Percentiles rank a stretch among this genome's conserved stretches.
Conservation (phyloP, 2,888 invertebrate genomes). For the Cenopis cana region DNA sequence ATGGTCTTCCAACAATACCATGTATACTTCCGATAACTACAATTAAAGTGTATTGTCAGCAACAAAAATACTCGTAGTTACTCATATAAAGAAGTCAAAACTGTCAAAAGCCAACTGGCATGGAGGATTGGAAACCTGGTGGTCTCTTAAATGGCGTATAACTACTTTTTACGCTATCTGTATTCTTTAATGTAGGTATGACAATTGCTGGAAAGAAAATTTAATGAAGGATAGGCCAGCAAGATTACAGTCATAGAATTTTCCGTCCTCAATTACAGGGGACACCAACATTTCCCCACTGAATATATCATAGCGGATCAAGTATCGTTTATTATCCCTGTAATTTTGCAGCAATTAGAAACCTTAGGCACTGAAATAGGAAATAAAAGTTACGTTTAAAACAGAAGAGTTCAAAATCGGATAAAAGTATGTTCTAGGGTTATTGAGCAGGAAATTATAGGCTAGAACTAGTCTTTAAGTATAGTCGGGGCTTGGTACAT, state of each 20-base stretch:
- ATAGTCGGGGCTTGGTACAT: not conserved
- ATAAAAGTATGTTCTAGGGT: not conserved
- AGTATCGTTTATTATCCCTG: conserved; percentile 51
- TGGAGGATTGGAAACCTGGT: too few relatives aligned
- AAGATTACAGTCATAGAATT: conserved; percentile 14
- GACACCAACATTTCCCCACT: conserved; percentile 44
- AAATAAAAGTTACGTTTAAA: not conserved
- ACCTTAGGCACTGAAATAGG: conserved; percentile 47
- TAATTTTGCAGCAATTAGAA: conserved; percentile 51
- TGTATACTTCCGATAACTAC: too few relatives aligned
- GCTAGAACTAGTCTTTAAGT: conserved; percentile 26
- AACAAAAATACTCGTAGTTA: too few relatives aligned
- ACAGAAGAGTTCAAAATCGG: conserved; percentile 7
- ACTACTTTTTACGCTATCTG: too few relatives aligned
- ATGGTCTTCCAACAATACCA: too few relatives aligned
- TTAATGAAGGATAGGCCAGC: not conserved
- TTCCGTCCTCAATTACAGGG: conserved; percentile 36
- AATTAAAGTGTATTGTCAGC: too few relatives aligned
- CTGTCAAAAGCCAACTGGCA: too few relatives aligned
- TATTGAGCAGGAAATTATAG: conserved; percentile 44
- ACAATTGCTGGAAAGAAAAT: not conserved
- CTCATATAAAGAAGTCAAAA: too few relatives aligned
- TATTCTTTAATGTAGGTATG: too few relatives aligned
- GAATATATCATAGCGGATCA: conserved; percentile 54
- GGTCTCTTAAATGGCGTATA: too few relatives aligned